A percentile compares a stretch with the other conserved stretches of the same genome.
Evolutionary conservation across 2,113 vertebrate genomes (phyloP).

Genomic region (Galemys pyrenaicus): DNA sequence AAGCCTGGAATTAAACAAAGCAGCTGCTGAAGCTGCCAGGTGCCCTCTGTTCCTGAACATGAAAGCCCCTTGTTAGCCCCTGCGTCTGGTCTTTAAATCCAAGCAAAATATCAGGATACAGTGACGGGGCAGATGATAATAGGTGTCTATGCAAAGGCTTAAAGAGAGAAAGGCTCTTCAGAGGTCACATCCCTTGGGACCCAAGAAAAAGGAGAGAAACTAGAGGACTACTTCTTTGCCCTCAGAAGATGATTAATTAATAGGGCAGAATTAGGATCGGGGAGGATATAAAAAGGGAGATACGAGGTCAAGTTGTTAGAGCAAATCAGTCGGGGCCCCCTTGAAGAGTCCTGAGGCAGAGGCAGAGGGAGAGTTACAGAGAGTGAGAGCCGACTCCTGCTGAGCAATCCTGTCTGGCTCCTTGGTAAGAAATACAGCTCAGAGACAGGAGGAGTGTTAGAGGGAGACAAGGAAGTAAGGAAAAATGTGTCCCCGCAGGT

Average conservation of each 20-base stretch:
- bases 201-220: not conserved
- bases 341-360: not conserved
- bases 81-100: conserved; percentile 61
- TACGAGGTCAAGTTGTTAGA: not conserved
- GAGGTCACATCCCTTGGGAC: not conserved
- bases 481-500: not conserved
- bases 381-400: not conserved
- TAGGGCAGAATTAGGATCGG: not conserved
- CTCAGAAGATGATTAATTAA: not conserved
- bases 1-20: conserved; percentile 51
- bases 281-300: not conserved
- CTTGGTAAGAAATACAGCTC: not conserved
- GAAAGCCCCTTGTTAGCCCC: conserved; percentile 70
- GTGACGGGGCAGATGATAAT: conserved; percentile 40
- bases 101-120: conserved; percentile 60
- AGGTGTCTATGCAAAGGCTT: conserved; percentile 22
- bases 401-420: not conserved
- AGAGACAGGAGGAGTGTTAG: not conserved
- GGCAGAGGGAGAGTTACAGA: not conserved
- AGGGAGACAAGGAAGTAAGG: not conserved
- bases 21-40: not conserved
- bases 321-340: not conserved
- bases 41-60: conserved; percentile 49
- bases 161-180: not conserved
- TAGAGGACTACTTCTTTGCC: not conserved